Evolutionary conservation across 2,113 vertebrate genomes (phyloP).

Genomic region (Zeus faber): DNA sequence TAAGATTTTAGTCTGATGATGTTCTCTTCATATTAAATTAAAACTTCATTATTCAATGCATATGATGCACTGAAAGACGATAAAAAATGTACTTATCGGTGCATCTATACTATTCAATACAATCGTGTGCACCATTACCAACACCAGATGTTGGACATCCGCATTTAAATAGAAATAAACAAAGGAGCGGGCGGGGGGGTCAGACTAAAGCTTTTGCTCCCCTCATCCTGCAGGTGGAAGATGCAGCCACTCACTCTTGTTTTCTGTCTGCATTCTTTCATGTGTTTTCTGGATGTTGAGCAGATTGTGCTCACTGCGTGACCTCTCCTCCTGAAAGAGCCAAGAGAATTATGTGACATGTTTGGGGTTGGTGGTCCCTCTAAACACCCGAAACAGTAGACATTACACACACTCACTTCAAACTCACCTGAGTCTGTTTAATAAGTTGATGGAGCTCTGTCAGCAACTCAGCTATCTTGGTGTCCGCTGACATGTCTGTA

Average conservation of each 20-base stretch:
- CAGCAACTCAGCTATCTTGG: slow-evolving; percentile 86
- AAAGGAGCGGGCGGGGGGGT: too few relatives aligned
- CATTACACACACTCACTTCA: neutral
- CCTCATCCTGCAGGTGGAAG: too few relatives aligned
- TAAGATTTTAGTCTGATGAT: too few relatives aligned
- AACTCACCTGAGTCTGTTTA: slow-evolving; percentile 87
- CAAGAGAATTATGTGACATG: neutral
- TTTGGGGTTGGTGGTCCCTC: neutral
- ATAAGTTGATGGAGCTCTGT: slow-evolving; percentile 89
- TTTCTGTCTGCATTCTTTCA: slow-evolving; percentile 92
- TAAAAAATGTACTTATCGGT: too few relatives aligned
- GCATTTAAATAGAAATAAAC: too few relatives aligned
- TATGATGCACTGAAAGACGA: too few relatives aligned
- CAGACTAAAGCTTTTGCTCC: too few relatives aligned
- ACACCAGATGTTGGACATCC: too few relatives aligned
- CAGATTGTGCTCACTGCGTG: slow-evolving; percentile 89
- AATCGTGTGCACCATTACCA: too few relatives aligned
- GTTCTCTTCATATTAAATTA: too few relatives aligned
- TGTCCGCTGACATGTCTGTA: slow-evolving; percentile 81
- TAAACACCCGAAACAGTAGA: neutral
- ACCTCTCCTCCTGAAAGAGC: slow-evolving; percentile 82
- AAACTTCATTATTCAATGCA: too few relatives aligned
- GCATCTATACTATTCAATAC: too few relatives aligned
- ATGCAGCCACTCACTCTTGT: slow-evolving; percentile 92
- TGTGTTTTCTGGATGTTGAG: slow-evolving; percentile 94